These are phyloP conservation scores for Xanthia icteritia DNA, from an alignment of 2,888 invertebrate genomes.

Conservation along the genomic window DNA sequence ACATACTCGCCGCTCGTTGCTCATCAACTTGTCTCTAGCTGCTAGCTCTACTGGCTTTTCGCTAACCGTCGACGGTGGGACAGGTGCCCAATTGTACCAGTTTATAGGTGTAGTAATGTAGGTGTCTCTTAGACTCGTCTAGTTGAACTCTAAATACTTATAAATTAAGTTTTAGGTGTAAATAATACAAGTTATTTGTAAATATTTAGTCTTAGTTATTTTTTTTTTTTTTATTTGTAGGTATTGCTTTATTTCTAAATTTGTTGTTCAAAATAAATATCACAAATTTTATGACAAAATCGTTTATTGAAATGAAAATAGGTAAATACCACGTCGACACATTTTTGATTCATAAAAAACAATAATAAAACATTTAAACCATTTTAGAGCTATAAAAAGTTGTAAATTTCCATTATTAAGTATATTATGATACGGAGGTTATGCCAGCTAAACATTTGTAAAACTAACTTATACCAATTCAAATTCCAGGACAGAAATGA, in stretches of 20 bases:
- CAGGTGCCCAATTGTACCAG: constrained; percentile 1
- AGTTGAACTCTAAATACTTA: constrained; percentile 28
- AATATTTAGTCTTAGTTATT: not conserved
- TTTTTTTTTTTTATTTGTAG: not conserved
- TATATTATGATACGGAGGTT: not conserved
- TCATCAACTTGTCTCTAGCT: too few species aligned
- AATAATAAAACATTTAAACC: not conserved
- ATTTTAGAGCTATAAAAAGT: not conserved
- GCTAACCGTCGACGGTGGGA: too few species aligned
- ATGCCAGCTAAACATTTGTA: not conserved
- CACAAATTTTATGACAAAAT: too few species aligned
- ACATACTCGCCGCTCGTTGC: too few species aligned
- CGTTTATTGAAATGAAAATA: not conserved
- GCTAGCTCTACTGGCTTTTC: too few species aligned
- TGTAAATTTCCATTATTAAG: not conserved
- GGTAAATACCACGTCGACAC: not conserved
- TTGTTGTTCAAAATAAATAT: too few species aligned
- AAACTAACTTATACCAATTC: constrained; percentile 15
- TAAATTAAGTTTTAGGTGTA: not conserved
- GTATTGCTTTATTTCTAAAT: too few species aligned
- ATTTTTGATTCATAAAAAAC: too few species aligned
- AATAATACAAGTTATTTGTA: not conserved
- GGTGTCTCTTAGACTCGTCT: not conserved
- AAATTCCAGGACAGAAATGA: constrained; percentile 78
- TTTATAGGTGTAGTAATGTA: not conserved